Conservation (phyloP, 2,888 invertebrate species). For the Stenodema calcarata region DNA sequence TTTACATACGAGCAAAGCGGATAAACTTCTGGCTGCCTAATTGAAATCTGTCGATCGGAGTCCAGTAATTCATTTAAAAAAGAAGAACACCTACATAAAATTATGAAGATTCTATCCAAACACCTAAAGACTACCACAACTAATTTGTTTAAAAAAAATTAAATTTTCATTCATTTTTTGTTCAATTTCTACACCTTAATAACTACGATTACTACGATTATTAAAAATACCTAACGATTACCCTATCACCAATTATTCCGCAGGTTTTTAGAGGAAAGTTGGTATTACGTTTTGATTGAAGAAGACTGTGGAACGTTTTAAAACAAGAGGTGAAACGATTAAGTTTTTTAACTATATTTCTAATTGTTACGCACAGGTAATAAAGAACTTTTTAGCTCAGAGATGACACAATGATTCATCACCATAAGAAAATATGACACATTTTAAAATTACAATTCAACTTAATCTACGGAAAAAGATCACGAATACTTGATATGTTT, state of each 20-base stretch:
- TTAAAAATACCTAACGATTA: neutral
- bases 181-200: neutral
- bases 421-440: slow-evolving; percentile 1
- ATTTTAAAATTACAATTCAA: neutral
- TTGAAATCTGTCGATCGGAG: neutral
- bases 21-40: neutral
- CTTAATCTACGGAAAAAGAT: slow-evolving; percentile 18
- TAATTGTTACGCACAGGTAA: neutral
- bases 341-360: neutral
- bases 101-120: neutral
- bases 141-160: neutral
- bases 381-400: slow-evolving; percentile 5
- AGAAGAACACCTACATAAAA: neutral
- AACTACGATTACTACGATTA: neutral
- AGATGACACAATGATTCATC: neutral
- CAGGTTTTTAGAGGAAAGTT: neutral
- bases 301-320: neutral
- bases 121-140: neutral
- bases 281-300: neutral
- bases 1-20: neutral
- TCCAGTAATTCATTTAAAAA: neutral
- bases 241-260: neutral
- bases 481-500: slow-evolving; percentile 38
- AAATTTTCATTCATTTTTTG: neutral
- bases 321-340: neutral